These are phyloP conservation scores for Pseudanteris insignis DNA, from an alignment of 2,888 invertebrate species.

Conservation along the genomic window DNA sequence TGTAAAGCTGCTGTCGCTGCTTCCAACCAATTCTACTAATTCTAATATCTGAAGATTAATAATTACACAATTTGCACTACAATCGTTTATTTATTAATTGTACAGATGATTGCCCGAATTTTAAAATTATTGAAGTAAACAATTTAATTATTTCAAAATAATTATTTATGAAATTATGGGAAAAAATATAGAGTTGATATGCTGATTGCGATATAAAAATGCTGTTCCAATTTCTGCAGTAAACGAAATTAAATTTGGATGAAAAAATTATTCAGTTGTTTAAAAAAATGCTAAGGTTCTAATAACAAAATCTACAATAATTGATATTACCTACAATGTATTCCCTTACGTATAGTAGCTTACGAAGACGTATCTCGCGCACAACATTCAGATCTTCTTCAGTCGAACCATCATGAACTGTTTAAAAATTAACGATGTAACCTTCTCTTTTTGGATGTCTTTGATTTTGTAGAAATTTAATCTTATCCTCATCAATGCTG, in stretches of 20 bases:
- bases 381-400: conserved; percentile 4
- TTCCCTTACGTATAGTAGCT: conserved; percentile 13
- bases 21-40: conserved; percentile 16
- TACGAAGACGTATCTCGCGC: conserved; percentile 6
- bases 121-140: conserved; percentile 5
- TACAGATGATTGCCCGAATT: background rate
- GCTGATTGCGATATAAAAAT: too few relatives aligned
- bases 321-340: background rate
- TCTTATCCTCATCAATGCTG: conserved; percentile 19
- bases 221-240: too few relatives aligned
- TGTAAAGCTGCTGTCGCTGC: conserved; percentile 14
- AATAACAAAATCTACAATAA: background rate
- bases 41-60: conserved; percentile 4
- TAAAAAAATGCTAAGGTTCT: conserved; percentile 4
- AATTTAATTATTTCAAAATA: conserved; percentile 6
- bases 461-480: conserved; percentile 27
- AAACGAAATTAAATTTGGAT: too few relatives aligned
- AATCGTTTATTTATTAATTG: conserved; percentile 9
- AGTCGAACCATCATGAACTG: background rate
- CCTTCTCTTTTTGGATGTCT: conserved; percentile 15
- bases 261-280: too few relatives aligned
- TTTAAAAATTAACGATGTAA: conserved; percentile 12
- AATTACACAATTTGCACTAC: background rate
- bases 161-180: conserved; percentile 9
- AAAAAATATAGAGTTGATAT: conserved; percentile 11